Conservation (phyloP, 2,888 invertebrate species). For the Stegana nigrithorax region DNA sequence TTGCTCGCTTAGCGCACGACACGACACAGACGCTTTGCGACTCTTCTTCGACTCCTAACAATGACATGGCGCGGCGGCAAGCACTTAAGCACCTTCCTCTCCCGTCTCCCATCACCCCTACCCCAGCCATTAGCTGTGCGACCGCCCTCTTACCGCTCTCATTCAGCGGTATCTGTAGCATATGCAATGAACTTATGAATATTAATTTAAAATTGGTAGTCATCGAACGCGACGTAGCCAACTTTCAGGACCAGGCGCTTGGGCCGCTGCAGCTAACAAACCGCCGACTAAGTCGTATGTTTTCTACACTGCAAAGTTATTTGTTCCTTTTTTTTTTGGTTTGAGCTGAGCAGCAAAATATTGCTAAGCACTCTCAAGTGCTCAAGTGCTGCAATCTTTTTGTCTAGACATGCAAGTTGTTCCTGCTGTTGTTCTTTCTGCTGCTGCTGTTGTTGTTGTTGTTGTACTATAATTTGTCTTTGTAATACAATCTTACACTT, state of each 20-base stretch:
- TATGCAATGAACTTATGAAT: conserved; percentile 15
- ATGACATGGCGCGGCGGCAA: background rate
- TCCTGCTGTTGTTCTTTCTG: background rate
- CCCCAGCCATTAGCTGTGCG: too few species aligned
- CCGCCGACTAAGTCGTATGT: background rate
- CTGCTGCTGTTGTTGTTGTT: background rate
- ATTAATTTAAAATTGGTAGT: conserved; percentile 15
- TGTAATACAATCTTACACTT: conserved; percentile 44
- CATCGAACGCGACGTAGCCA: too few species aligned
- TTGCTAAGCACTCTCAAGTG: background rate
- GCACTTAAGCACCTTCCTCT: background rate
- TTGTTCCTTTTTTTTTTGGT: background rate
- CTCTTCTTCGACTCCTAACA: background rate
- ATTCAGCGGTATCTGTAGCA: background rate
- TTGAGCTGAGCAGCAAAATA: background rate
- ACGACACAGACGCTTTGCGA: background rate
- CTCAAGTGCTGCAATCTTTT: conserved; percentile 4
- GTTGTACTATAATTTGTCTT: conserved; percentile 37
- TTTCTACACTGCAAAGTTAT: background rate
- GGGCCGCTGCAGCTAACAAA: background rate
- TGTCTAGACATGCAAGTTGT: background rate
- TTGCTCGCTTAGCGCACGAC: background rate
- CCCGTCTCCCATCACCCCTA: too few species aligned
- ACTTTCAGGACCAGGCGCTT: too few species aligned
- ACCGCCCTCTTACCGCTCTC: too few species aligned